Percentiles rank a stretch among this genome's conserved stretches.
Conservation (phyloP, 2,888 invertebrate genomes). For the Aleiodes alternator region DNA sequence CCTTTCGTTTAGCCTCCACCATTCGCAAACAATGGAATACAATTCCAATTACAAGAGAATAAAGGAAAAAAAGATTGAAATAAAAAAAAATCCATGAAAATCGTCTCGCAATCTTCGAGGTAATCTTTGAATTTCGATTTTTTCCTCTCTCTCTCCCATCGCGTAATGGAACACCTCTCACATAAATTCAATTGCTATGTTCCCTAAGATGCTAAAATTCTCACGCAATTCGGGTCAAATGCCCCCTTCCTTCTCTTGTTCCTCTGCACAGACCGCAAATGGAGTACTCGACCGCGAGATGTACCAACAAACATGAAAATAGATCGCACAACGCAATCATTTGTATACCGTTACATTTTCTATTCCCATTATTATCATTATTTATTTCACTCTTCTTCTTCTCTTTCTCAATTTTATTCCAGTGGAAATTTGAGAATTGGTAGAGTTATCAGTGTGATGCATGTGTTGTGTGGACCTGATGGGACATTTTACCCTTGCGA, state of each 20-base stretch:
- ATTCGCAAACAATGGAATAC: conserved; percentile 27
- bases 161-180: conserved; percentile 8
- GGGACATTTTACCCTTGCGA: conserved; percentile 44
- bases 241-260: neutral
- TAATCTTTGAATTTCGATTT: conserved; percentile 3
- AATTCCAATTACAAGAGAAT: conserved; percentile 35
- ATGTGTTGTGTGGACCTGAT: conserved; percentile 6
- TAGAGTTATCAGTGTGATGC: neutral
- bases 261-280: neutral
- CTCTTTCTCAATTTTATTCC: too few relatives aligned
- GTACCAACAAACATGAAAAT: conserved; percentile 26
- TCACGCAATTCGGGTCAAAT: conserved; percentile 28
- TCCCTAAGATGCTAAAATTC: conserved; percentile 12
- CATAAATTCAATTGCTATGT: conserved; percentile 18
- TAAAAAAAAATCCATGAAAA: neutral
- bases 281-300: conserved; percentile 30
- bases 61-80: neutral
- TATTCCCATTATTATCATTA: conserved; percentile 3
- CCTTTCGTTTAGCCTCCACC: too few relatives aligned
- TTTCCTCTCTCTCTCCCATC: neutral
- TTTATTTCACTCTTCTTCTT: neutral
- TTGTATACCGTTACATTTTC: conserved; percentile 16
- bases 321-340: conserved; percentile 18
- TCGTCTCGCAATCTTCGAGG: neutral
- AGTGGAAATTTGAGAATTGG: neutral